Evolutionary conservation across 2,888 invertebrate species (phyloP), one percentile per base, ranked within the genome.

Genomic region (Ormyrus pomaceus): DNA sequence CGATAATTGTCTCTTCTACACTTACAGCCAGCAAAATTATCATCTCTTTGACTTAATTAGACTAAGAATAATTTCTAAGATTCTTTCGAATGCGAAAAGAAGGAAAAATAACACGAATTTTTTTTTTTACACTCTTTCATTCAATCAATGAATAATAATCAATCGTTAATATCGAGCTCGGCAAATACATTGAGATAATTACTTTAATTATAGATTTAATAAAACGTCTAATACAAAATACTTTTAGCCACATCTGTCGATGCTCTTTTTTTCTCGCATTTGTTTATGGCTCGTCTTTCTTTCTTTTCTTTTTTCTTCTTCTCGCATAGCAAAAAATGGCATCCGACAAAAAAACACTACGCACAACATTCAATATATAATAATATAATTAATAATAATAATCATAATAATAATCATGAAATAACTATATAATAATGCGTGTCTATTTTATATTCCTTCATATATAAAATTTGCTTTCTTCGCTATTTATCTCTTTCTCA

Each of bases 331-430:
- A 81, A 80, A 34, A 34, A 81, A 81, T 85, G 85, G 84, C 81
- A 83, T 84, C 81, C 82, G 83, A 79, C 80, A 87, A 85, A 86
- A 82, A 82, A 86, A 86, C 85, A 87, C 87, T 87, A 88, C 88
- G 85, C 88, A 90, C 89, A 90, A 90, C 89, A 89, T 89, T 89
- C 84, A 89, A 89, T 89, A 87, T 87, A 86, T 84, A 85, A 85
- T 83, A 82, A 84, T 86, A 86, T 86, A 82, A 86, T 86, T 75
- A 83, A 83, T 83, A 83, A 83, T 85, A 83, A 84, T 85, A 84
- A 86, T 84, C 72, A 83, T 84, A 82, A 83, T 85, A 83, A 83
- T 86, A 83, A 84, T 86, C 81, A 82, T 86, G 83, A 84, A 83
- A 87, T 82, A 85, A 83, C 84, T 84, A 83, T 80, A 80, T 84